Evolutionary conservation across 1,140 invertebrate genomes (phyloP).

Genomic region (Schlechtendalia chinensis): DNA sequence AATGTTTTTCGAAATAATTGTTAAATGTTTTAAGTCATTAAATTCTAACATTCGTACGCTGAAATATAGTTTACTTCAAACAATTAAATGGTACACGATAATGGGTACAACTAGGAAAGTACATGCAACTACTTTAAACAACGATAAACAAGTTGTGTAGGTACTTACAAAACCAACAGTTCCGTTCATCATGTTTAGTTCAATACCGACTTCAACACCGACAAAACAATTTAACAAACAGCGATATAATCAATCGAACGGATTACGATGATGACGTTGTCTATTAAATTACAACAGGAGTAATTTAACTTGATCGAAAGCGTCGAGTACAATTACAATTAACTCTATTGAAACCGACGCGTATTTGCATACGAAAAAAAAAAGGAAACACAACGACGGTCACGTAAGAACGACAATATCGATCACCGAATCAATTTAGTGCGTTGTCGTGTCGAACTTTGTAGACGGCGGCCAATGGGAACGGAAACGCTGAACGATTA

Average conservation of each 20-base stretch:
- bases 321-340: background rate
- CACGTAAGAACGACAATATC: background rate
- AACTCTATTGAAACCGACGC: background rate
- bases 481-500: too few relatives aligned
- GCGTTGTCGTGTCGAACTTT: too few relatives aligned
- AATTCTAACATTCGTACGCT: too few relatives aligned
- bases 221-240: background rate
- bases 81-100: background rate
- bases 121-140: background rate
- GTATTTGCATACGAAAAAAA: too few relatives aligned
- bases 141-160: background rate
- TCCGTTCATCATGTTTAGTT: slow-evolving; percentile 39
- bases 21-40: too few relatives aligned
- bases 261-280: background rate
- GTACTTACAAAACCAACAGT: slow-evolving; percentile 28
- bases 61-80: background rate
- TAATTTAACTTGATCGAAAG: background rate
- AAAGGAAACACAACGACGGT: background rate
- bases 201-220: background rate
- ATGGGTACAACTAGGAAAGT: background rate
- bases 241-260: background rate
- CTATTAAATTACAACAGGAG: background rate
- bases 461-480: too few relatives aligned
- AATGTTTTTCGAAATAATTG: too few relatives aligned
- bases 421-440: background rate